These are phyloP conservation scores for Coccyzus lansbergi DNA, from an alignment of 2,797 vertebrate species.

Conservation along the genomic window DNA sequence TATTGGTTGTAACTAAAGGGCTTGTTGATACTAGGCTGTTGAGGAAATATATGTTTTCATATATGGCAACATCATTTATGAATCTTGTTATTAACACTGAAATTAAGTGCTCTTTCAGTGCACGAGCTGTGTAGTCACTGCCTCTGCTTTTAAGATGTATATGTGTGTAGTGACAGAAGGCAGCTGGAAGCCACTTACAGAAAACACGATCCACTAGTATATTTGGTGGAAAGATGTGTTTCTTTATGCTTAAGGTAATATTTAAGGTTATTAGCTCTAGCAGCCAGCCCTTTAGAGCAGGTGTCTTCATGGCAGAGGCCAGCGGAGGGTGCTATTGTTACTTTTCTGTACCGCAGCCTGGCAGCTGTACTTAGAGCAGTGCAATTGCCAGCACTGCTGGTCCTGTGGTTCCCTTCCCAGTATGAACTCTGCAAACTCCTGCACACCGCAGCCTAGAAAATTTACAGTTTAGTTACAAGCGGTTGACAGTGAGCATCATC, in stretches of 20 bases:
- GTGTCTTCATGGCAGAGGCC: background rate
- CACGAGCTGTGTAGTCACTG: background rate
- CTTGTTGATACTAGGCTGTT: background rate
- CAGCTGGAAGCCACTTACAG: background rate
- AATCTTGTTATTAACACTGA: background rate
- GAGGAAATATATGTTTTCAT: background rate
- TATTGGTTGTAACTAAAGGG: background rate
- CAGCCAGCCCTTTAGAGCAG: background rate
- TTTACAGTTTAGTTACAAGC: background rate
- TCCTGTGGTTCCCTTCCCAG: background rate
- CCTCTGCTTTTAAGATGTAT: background rate
- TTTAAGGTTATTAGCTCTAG: too few relatives aligned
- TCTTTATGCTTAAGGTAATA: fast-evolving
- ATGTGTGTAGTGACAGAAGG: background rate
- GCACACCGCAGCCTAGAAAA: background rate
- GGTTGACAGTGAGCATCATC: background rate
- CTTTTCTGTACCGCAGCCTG: background rate
- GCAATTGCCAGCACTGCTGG: fast-evolving
- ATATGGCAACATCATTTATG: background rate
- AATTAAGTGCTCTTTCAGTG: background rate
- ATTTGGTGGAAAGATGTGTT: background rate
- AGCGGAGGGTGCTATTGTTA: slow-evolving; percentile 44
- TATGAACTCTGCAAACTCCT: background rate
- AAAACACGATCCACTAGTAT: background rate
- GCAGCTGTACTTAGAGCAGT: fast-evolving